Base-by-base conservation (phyloP, 2,888 invertebrate genomes). In the Julus scandinavius region DNA sequence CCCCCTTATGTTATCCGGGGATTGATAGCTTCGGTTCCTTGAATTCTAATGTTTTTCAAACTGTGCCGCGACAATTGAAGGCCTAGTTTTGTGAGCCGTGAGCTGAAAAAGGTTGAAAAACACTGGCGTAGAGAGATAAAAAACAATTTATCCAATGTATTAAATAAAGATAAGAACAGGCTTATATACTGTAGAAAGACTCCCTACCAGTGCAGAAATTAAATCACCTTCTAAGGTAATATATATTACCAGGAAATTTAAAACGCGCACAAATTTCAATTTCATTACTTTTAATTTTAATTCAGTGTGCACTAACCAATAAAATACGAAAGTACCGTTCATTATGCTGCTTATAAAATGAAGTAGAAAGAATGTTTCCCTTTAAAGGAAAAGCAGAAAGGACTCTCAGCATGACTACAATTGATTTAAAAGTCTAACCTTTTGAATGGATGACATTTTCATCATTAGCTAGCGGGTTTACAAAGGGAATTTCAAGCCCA, bases 391-490 rank as follows among this genome's bases (percentile, higher is more conserved):
- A 63, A 20, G 45, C 20, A 63, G 63, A 63, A 63, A 63, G 63
- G 63, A 20, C 20, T 63, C 20, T n/a, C 63, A 63, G 63, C 63
- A 63, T 20, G 63, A 63, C 63, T 63, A 63, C 63, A 63, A 63
- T 63, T 63, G 63, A 63, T 63, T 63, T 63, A 63, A 45, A 63
- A 63, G 63, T 63, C 63, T 6, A 63, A 63, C 63, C 63, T 63
- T 63, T 63, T 63, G 63, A 63, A 63, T 63, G 63, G 63, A 63
- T 63, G 63, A 63, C 63, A 63, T 63, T 63, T 63, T 63, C 63
- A 63, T 63, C 63, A 63, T 63, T 63, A 63, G 63, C 63, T 63
- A n/a, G 63, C 7, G 63, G 54, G 63, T 63, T 20, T 63, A 63
- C 63, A 20, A 63, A 63, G 20, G 20, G 20, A 63, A 63, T 63